phyloP scores from a whole-genome alignment of 2,888 invertebrate genomes.

The Lycophotia porphyrea region DNA sequence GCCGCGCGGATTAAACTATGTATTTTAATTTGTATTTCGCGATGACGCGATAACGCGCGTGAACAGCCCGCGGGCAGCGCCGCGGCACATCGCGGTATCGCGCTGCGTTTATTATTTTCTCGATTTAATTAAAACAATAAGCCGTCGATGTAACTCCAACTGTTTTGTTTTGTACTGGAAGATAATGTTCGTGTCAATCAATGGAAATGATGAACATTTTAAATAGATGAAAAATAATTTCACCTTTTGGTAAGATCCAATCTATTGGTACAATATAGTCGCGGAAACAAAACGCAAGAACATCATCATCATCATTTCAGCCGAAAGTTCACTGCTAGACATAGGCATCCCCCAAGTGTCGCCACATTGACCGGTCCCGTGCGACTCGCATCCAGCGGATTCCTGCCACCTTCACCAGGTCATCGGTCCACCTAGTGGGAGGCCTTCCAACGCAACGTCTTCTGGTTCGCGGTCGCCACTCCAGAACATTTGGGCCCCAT shows the following conservation, averaged over 20 bases:
- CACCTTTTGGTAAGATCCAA: not conserved
- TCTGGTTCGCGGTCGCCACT: too few relatives aligned
- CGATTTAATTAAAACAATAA: conserved; percentile 65
- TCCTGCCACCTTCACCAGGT: too few relatives aligned
- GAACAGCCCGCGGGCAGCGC: conserved; percentile 17
- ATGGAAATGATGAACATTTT: not conserved
- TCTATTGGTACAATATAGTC: not conserved
- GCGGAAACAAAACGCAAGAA: not conserved
- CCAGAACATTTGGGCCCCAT: too few relatives aligned
- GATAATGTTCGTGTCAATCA: not conserved
- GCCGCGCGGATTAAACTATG: conserved; percentile 58
- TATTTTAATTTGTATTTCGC: conserved; percentile 62
- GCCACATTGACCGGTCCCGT: too few relatives aligned
- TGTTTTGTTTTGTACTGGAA: conserved; percentile 31
- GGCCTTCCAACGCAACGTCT: too few relatives aligned
- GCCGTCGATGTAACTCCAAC: conserved; percentile 14
- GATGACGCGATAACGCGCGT: conserved; percentile 46
- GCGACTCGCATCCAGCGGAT: too few relatives aligned
- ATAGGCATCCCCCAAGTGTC: too few relatives aligned
- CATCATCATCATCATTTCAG: too few relatives aligned
- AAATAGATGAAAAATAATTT: not conserved
- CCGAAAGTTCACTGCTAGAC: too few relatives aligned
- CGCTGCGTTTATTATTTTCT: conserved; percentile 47
- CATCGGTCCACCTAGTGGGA: too few relatives aligned
- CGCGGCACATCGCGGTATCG: conserved; percentile 42